A percentile compares a stretch with the other conserved stretches of the same genome.
Evolutionary conservation across 2,888 invertebrate species (phyloP).

Genomic region (Phania funesta): DNA sequence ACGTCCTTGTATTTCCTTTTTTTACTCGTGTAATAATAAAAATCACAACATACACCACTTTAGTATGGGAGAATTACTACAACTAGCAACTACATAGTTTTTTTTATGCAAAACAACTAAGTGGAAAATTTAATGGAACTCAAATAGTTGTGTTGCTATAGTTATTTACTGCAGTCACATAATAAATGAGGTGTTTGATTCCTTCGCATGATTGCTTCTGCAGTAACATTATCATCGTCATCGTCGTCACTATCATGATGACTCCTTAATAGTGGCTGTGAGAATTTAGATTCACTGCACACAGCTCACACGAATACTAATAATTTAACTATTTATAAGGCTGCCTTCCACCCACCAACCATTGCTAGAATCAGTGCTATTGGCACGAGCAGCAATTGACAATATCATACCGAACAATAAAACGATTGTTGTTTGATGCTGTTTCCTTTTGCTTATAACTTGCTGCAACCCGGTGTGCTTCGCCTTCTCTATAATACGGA

Average conservation of each 20-base stretch:
- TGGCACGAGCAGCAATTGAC: slow-evolving; percentile 1
- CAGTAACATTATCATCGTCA: background rate
- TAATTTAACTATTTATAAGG: background rate
- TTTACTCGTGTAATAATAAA: background rate
- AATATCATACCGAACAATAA: background rate
- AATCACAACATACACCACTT: background rate
- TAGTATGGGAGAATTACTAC: background rate
- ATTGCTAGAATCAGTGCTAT: background rate
- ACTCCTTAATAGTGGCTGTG: background rate
- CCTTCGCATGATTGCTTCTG: slow-evolving; percentile 26
- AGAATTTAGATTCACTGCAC: background rate
- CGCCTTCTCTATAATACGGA: too few species aligned
- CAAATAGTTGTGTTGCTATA: slow-evolving; percentile 2
- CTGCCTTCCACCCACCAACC: background rate
- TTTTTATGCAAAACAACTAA: background rate
- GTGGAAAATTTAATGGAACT: background rate
- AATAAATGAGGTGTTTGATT: slow-evolving; percentile 55
- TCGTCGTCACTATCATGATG: background rate
- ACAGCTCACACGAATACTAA: background rate
- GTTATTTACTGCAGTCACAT: slow-evolving; percentile 42
- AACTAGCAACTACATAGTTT: background rate
- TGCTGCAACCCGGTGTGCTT: too few species aligned
- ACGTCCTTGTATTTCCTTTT: too few species aligned
- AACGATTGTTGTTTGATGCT: background rate
- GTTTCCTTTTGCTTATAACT: background rate